Evolutionary conservation across 1,140 invertebrate genomes (phyloP).

Genomic region (Elysia chlorotica): DNA sequence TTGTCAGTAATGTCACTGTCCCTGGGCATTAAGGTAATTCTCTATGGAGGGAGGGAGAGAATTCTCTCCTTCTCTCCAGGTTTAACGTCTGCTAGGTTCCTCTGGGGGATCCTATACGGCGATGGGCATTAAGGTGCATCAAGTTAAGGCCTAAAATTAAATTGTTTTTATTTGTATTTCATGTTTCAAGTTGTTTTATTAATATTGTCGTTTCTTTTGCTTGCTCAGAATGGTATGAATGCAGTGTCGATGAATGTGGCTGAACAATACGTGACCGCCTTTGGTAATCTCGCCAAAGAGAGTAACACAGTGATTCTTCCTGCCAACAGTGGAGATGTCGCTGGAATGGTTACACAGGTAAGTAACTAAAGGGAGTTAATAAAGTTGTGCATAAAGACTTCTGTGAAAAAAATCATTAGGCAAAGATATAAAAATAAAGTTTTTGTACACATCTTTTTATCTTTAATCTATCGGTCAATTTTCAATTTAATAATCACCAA

Average conservation of each 20-base stretch:
- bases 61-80: too few relatives aligned
- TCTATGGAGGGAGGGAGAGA: too few relatives aligned
- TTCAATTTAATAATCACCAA: background rate
- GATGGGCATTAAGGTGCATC: too few relatives aligned
- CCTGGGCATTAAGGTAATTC: too few relatives aligned
- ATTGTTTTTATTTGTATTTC: too few relatives aligned
- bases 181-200: too few relatives aligned
- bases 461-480: background rate
- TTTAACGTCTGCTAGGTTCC: too few relatives aligned
- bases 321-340: conserved; percentile 85
- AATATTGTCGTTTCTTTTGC: too few relatives aligned
- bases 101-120: too few relatives aligned
- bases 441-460: background rate
- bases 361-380: background rate
- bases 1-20: too few relatives aligned
- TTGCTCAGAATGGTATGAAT: conserved; percentile 67
- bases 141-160: too few relatives aligned
- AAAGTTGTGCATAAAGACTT: background rate
- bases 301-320: conserved; percentile 95
- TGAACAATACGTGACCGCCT: conserved; percentile 93
- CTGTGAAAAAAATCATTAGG: background rate
- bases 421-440: background rate
- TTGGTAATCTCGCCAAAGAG: conserved; percentile 88
- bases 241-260: conserved; percentile 91
- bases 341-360: conserved; percentile 81